These are phyloP conservation scores for Drosophila pectinifera DNA, from an alignment of 1,140 invertebrate species.

Conservation along the genomic window DNA sequence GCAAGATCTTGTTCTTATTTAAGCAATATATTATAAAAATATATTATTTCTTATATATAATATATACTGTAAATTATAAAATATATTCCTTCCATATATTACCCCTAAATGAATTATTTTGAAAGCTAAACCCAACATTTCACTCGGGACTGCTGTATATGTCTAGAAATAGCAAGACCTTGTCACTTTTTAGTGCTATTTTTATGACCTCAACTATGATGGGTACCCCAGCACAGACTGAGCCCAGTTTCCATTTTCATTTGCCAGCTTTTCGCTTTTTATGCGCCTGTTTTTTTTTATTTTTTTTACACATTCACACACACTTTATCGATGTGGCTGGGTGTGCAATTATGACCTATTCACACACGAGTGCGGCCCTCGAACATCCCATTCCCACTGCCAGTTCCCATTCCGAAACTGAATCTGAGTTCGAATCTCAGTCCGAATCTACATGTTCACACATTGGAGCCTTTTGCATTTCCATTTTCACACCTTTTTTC, in stretches of 20 bases:
- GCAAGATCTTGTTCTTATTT: too few species aligned
- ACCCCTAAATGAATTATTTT: background rate
- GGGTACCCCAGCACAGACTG: conserved; percentile 12
- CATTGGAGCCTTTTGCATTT: conserved; percentile 30
- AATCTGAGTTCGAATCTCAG: background rate
- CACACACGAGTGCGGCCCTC: conserved; percentile 26
- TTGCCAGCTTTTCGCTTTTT: conserved; percentile 23
- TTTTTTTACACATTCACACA: background rate
- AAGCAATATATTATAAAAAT: background rate
- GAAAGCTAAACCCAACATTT: background rate
- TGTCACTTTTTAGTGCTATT: conserved; percentile 21
- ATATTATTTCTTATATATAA: background rate
- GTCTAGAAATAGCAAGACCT: conserved; percentile 3
- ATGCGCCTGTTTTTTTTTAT: conserved; percentile 18
- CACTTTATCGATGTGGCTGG: conserved; percentile 7
- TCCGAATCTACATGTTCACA: conserved; percentile 17
- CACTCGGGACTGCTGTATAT: conserved; percentile 1
- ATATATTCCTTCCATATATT: background rate
- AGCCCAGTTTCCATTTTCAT: conserved; percentile 40
- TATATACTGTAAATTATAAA: background rate
- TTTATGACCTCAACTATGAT: conserved; percentile 31
- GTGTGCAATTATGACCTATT: conserved; percentile 41
- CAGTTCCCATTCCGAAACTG: background rate
- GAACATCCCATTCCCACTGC: conserved; percentile 12
- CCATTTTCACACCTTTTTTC: conserved; percentile 23